Evolutionary conservation across 2,797 vertebrate species (phyloP), one percentile per base, ranked within the genome.

Genomic region (Sebastes minor): DNA sequence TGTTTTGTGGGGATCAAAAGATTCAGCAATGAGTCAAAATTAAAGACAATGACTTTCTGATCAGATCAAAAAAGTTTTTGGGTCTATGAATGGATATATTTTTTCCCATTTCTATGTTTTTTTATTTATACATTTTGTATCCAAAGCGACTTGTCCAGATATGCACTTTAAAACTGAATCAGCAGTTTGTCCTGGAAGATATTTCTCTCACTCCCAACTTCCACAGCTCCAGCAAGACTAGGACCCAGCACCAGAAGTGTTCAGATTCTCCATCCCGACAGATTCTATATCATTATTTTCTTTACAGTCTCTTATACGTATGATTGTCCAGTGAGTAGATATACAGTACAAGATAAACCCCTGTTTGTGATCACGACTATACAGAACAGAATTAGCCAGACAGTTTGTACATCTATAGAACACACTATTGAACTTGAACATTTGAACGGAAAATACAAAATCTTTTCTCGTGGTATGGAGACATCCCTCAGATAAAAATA

Each of bases 291-390:
- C 72, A 81, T 91, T 87, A 80, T 91, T 88, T 89, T 91, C 85
- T 93, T 91, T 94, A 89, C 85, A 92, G 87, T 89, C 90, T 89
- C 82, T 91, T 86, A 87, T 90, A 93, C 86, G 69, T 82, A 88
- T 95, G 95, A 96, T 96, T 96, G 95, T 95, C 95, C 95, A 94
- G 92, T 95, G 91, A 93, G 87, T 90, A 92, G 87, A 93, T 95
- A 91, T 94, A 95, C 94, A 95, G 94, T 95, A 94, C 94, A 90
- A 93, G 92, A 95, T 94, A 94, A 94, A 95, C 92, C 93, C 95
- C 94, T 95, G 94, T 94, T 90, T 91, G 93, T 93, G 90, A 92
- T 92, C 91, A 95, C 91, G 60, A 92, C 92, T 94, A 94, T 95
- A 93, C 89, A 93, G 93, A 94, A 94, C 93, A 93, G 93, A 93